A percentile compares a stretch with the other conserved stretches of the same genome.
Evolutionary conservation across 2,797 vertebrate species (phyloP).

Genomic region (Hypotaenidia philippensis): DNA sequence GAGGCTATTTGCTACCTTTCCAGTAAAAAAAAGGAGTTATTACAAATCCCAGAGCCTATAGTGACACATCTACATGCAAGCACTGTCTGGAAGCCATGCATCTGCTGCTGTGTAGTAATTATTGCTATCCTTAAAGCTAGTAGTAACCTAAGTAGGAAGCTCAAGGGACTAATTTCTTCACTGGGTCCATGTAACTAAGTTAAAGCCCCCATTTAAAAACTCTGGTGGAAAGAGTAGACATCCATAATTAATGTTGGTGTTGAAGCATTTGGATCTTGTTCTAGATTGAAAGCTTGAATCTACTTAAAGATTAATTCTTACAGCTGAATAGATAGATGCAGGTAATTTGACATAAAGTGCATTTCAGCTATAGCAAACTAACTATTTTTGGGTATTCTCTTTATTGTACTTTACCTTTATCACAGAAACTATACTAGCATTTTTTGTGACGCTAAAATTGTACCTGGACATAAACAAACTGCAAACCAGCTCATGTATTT

Average conservation of each 20-base stretch:
- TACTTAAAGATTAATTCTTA: neutral
- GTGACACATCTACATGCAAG: constrained; percentile 5
- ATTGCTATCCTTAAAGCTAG: neutral
- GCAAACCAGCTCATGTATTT: neutral
- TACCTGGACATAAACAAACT: neutral
- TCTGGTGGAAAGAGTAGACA: neutral
- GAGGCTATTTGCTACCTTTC: constrained; percentile 36
- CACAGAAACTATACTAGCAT: neutral
- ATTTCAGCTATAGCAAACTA: neutral
- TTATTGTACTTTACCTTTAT: neutral
- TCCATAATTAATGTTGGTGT: neutral
- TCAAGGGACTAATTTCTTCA: neutral
- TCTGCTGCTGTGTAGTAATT: neutral
- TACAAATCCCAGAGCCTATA: neutral
- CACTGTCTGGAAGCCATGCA: constrained; percentile 35
- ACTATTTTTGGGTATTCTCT: neutral
- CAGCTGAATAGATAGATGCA: neutral
- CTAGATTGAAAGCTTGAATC: neutral
- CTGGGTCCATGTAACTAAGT: neutral
- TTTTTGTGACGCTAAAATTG: neutral
- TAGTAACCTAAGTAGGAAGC: neutral
- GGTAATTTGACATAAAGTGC: neutral
- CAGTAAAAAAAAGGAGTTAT: constrained; percentile 35
- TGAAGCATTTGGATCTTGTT: neutral
- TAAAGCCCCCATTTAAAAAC: neutral